A percentile compares a stretch with the other conserved stretches of the same genome.
Conservation (phyloP, 2,113 vertebrate genomes). For the Jaculus jaculus region DNA sequence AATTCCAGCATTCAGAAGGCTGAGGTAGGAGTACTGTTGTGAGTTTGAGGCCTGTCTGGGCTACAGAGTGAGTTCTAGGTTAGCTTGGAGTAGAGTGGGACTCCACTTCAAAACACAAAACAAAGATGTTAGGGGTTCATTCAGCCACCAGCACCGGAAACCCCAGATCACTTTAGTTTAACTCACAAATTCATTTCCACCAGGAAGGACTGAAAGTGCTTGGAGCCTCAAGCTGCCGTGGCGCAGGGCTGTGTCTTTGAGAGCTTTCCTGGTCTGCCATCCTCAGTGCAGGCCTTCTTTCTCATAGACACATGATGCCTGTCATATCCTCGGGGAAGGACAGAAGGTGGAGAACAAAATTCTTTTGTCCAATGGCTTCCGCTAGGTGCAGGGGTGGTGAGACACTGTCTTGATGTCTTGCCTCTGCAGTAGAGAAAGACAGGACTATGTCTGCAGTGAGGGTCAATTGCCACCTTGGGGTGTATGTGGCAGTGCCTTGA, state of each 20-base stretch:
- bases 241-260: fast-evolving
- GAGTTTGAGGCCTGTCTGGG: no score
- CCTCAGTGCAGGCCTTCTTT: not conserved
- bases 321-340: no score
- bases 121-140: not conserved
- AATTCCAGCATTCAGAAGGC: no score
- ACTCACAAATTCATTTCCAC: not conserved
- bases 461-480: no score
- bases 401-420: not conserved
- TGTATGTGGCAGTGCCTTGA: not conserved
- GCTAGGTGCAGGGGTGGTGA: no score
- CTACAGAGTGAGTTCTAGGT: no score
- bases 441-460: not conserved
- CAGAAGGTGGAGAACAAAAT: not conserved
- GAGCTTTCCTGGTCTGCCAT: not conserved
- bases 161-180: not conserved
- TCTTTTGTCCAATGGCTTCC: not conserved
- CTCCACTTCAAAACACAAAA: no score
- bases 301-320: not conserved
- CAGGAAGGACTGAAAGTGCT: not conserved
- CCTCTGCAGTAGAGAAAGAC: not conserved
- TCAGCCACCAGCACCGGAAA: not conserved
- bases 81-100: no score
- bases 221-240: not conserved
- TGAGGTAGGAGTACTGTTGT: no score